Conservation (phyloP, 2,113 vertebrate species). For the Athene cunicularia region DNA sequence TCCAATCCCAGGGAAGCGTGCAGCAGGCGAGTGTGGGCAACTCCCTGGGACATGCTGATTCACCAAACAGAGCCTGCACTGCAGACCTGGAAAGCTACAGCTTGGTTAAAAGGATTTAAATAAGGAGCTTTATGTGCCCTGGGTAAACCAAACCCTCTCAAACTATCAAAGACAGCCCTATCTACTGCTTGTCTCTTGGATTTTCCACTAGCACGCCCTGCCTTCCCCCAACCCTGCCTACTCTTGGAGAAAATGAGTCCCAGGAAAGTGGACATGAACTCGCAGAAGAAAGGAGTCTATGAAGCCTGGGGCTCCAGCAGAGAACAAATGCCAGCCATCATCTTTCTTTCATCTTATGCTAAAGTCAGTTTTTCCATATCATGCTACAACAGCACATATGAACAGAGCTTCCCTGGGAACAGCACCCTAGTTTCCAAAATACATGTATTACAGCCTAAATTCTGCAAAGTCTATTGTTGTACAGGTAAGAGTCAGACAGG, state of each 20-base stretch:
- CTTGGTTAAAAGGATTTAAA: neutral
- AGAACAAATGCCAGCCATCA: neutral
- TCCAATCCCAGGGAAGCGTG: neutral
- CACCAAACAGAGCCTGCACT: neutral
- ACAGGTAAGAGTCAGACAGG: neutral
- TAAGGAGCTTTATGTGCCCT: neutral
- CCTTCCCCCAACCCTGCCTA: neutral
- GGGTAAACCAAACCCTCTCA: neutral
- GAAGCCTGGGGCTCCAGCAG: neutral
- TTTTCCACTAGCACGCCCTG: neutral
- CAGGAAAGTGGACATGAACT: neutral
- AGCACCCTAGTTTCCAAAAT: neutral
- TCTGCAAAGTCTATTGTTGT: neutral
- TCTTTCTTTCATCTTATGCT: neutral
- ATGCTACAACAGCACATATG: neutral
- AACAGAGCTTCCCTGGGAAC: neutral
- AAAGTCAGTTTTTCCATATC: neutral
- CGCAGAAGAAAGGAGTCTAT: neutral
- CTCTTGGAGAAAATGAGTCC: neutral
- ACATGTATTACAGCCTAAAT: neutral
- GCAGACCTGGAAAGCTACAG: neutral
- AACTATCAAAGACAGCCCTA: neutral
- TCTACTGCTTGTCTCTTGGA: neutral
- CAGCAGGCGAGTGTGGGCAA: neutral
- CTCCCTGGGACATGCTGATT: neutral